A percentile compares a stretch with the other conserved stretches of the same genome.
Evolutionary conservation across 2,113 vertebrate species (phyloP).

Genomic region (Ctenomys sociabilis): DNA sequence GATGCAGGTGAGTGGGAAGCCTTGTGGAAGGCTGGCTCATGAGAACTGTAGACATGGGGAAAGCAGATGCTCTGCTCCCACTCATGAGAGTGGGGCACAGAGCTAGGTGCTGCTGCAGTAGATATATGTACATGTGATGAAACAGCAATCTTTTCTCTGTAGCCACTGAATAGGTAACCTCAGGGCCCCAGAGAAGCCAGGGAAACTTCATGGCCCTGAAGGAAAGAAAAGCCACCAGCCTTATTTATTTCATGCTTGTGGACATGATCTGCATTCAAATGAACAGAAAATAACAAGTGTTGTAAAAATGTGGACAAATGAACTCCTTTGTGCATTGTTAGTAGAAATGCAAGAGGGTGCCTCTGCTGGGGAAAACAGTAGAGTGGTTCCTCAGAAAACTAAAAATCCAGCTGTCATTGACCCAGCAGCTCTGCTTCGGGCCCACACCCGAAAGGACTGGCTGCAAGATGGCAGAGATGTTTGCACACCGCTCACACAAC

Average conservation of each 20-base stretch:
- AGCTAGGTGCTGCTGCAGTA: background rate
- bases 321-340: background rate
- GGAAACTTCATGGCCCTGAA: background rate
- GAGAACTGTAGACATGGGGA: background rate
- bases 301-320: background rate
- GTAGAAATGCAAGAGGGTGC: background rate
- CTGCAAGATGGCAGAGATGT: background rate
- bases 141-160: conserved; percentile 55
- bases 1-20: background rate
- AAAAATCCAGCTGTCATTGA: background rate
- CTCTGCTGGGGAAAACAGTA: background rate
- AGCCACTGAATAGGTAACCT: background rate
- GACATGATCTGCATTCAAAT: background rate
- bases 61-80: background rate
- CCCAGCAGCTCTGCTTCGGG: background rate
- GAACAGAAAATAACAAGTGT: background rate
- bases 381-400: background rate
- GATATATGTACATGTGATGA: background rate
- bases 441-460: background rate
- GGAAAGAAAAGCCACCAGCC: background rate
- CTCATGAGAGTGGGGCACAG: background rate
- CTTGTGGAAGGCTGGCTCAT: background rate
- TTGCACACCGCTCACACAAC: background rate
- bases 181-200: background rate
- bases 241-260: background rate